phyloP scores from a whole-genome alignment of 1,140 invertebrate genomes.

The Platyscapa corneri region DNA sequence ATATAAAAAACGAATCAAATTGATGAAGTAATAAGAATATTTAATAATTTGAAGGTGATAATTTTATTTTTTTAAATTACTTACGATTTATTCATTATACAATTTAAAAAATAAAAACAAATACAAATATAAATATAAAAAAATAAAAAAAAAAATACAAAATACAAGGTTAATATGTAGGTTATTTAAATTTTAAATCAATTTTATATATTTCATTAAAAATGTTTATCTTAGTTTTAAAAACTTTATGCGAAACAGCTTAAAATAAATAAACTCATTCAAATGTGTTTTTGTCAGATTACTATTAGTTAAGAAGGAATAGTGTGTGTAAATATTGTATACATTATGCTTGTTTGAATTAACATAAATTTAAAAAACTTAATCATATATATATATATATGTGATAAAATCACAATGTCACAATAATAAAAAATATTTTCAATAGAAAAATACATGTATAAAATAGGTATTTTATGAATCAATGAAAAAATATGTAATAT shows the following conservation, averaged over 20 bases:
- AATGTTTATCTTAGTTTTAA: slow-evolving; percentile 7
- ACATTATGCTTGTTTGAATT: slow-evolving; percentile 16
- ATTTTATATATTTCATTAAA: too few relatives aligned
- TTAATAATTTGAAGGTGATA: too few relatives aligned
- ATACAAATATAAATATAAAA: too few relatives aligned
- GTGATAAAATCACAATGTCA: slow-evolving; percentile 17
- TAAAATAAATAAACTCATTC: not conserved
- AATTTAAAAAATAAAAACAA: too few relatives aligned
- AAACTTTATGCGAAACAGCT: not conserved
- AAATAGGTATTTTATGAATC: slow-evolving; percentile 25
- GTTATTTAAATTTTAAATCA: too few relatives aligned
- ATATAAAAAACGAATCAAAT: too few relatives aligned
- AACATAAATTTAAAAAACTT: slow-evolving; percentile 27
- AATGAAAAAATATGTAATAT: slow-evolving; percentile 33
- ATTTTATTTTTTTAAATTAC: too few relatives aligned
- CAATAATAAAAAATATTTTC: slow-evolving; percentile 14
- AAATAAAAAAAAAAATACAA: too few relatives aligned
- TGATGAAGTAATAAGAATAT: too few relatives aligned
- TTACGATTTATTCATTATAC: too few relatives aligned
- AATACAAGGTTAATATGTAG: too few relatives aligned
- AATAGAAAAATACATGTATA: slow-evolving; percentile 15
- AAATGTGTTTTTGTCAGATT: slow-evolving; percentile 33
- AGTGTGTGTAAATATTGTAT: slow-evolving; percentile 40
- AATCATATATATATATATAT: slow-evolving; percentile 30
- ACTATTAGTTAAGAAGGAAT: slow-evolving; percentile 54